These are phyloP conservation scores for Yponomeuta malinellus DNA, from an alignment of 2,888 invertebrate species.

Conservation along the genomic window DNA sequence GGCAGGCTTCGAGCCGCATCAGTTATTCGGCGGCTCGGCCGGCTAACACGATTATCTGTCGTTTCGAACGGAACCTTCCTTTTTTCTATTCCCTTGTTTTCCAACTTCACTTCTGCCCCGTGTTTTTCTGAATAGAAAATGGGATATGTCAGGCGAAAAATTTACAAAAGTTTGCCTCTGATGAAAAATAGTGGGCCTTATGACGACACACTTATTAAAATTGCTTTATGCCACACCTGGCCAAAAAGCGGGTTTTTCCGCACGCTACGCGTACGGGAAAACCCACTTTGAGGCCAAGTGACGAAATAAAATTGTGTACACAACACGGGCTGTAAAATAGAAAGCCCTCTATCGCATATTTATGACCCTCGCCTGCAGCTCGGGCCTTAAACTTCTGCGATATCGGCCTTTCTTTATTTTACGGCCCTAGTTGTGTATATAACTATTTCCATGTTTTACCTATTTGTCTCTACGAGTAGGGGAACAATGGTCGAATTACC, in stretches of 20 bases:
- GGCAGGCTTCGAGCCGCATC: slow-evolving; percentile 46
- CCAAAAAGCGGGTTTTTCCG: no score
- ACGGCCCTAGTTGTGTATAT: no score
- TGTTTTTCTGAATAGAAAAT: slow-evolving; percentile 74
- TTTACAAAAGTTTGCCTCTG: slow-evolving; percentile 69
- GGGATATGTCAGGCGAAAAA: slow-evolving; percentile 73
- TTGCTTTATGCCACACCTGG: no score
- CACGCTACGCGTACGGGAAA: no score
- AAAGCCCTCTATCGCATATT: no score
- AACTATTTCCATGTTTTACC: slow-evolving; percentile 34
- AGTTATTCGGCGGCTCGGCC: slow-evolving; percentile 67
- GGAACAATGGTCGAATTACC: not conserved
- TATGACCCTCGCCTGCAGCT: no score
- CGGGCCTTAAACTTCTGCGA: no score
- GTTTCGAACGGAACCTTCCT: slow-evolving; percentile 66
- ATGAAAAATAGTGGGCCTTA: slow-evolving; percentile 69
- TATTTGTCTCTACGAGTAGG: slow-evolving; percentile 3
- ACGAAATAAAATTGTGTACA: no score
- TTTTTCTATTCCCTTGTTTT: slow-evolving; percentile 73
- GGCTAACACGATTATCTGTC: slow-evolving; percentile 74
- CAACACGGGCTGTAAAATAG: no score
- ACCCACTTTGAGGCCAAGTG: no score
- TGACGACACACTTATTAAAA: slow-evolving; percentile 23
- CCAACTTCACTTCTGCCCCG: slow-evolving; percentile 68
- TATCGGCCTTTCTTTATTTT: no score